phyloP scores from a whole-genome alignment of 2,888 invertebrate species.

The Philereme vetulata region DNA sequence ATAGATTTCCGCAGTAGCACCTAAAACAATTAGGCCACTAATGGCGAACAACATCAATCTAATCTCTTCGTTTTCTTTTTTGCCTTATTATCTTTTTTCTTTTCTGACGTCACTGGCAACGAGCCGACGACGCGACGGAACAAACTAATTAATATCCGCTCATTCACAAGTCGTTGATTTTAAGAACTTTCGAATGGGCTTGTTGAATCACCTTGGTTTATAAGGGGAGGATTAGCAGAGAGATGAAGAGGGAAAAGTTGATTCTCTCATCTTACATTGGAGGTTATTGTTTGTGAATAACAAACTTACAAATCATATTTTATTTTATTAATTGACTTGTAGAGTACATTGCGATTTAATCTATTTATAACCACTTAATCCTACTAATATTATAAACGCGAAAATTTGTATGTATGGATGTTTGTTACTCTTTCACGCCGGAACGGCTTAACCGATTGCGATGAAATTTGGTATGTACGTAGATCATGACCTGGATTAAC shows the following conservation, averaged over 20 bases:
- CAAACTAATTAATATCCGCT: conserved; percentile 72
- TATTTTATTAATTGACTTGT: too few relatives aligned
- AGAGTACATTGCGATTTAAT: too few relatives aligned
- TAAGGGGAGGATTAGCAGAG: conserved; percentile 16
- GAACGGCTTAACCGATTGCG: too few relatives aligned
- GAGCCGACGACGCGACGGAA: conserved; percentile 48
- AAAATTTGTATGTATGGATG: too few relatives aligned
- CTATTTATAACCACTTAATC: too few relatives aligned
- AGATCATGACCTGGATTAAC: too few relatives aligned
- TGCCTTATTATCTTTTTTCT: conserved; percentile 61
- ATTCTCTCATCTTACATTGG: conserved; percentile 7
- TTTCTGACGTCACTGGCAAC: conserved; percentile 45
- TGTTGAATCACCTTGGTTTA: conserved; percentile 19
- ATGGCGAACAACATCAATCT: conserved; percentile 55
- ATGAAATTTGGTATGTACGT: too few relatives aligned
- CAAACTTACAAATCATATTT: not conserved
- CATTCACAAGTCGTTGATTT: conserved; percentile 66
- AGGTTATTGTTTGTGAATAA: conserved; percentile 5
- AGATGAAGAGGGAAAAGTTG: conserved; percentile 17
- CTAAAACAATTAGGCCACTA: conserved; percentile 48
- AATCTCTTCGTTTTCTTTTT: conserved; percentile 50
- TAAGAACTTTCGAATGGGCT: conserved; percentile 31
- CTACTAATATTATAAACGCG: too few relatives aligned
- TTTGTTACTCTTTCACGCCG: too few relatives aligned
- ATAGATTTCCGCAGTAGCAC: conserved; percentile 34